These are phyloP conservation scores for Charaxes varanes DNA, from an alignment of 1,140 invertebrate species.

Conservation along the genomic window DNA sequence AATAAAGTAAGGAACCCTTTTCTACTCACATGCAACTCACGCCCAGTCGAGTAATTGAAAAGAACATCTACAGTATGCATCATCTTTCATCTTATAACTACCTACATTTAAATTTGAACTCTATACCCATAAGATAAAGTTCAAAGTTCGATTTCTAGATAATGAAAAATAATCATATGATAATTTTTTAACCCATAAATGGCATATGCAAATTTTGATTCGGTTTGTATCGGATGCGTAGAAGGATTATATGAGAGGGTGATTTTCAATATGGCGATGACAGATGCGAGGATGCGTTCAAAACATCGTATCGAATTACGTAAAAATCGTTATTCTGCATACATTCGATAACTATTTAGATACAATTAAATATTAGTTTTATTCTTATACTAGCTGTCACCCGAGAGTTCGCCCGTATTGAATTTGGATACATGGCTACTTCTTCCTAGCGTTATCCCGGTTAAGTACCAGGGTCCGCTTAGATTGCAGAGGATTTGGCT, in stretches of 20 bases:
- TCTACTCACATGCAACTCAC: too few species aligned
- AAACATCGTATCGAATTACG: constrained; percentile 50
- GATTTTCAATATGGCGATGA: constrained; percentile 55
- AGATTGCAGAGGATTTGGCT: too few species aligned
- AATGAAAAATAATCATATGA: constrained; percentile 43
- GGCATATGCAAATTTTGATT: constrained; percentile 60
- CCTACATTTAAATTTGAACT: constrained; percentile 2
- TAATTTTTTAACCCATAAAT: constrained; percentile 64
- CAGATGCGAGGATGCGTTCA: constrained; percentile 48
- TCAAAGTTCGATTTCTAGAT: constrained; percentile 1
- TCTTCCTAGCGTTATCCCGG: too few species aligned
- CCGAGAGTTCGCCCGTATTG: too few species aligned
- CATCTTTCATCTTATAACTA: constrained; percentile 16
- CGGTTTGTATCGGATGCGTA: constrained; percentile 34
- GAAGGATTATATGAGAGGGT: constrained; percentile 35
- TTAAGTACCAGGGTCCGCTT: too few species aligned
- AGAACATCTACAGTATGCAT: constrained; percentile 20
- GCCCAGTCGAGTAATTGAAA: too few species aligned
- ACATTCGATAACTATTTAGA: too few species aligned
- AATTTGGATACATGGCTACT: too few species aligned
- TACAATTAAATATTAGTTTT: too few species aligned
- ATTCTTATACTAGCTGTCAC: too few species aligned
- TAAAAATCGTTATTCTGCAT: constrained; percentile 3
- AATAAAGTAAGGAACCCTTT: too few species aligned
- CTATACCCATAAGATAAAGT: constrained; percentile 12